Evolutionary conservation across 2,113 vertebrate species (phyloP).

Genomic region (Tenrec ecaudatus): DNA sequence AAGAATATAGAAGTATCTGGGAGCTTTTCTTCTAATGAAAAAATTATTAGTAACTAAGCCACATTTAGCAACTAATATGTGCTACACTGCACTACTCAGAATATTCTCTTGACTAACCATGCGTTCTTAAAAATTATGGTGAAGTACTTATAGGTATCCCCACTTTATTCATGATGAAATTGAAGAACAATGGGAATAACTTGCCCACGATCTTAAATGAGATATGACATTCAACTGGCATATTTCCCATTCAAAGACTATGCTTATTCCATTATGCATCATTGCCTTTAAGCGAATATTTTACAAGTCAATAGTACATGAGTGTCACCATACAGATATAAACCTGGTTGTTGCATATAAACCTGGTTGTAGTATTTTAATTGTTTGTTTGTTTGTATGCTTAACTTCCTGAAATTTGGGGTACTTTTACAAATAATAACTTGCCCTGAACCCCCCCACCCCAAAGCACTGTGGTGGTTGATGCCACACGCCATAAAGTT

Average conservation of each 20-base stretch:
- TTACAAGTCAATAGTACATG: neutral
- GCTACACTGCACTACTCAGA: neutral
- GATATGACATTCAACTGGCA: conserved; percentile 1
- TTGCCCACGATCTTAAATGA: neutral
- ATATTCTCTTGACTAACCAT: neutral
- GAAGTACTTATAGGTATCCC: neutral
- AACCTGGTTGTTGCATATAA: neutral
- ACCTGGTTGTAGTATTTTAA: neutral
- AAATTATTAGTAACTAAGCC: neutral
- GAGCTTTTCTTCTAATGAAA: neutral
- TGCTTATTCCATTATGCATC: neutral
- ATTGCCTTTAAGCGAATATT: conserved; percentile 14
- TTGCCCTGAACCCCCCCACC: neutral
- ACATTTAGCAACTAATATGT: neutral
- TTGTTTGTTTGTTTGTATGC: neutral
- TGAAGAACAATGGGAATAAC: neutral
- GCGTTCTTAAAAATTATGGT: conserved; percentile 18
- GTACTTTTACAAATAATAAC: conserved; percentile 4
- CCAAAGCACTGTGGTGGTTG: neutral
- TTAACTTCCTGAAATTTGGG: neutral
- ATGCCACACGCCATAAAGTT: neutral
- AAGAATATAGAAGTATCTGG: conserved; percentile 15
- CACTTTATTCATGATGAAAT: neutral
- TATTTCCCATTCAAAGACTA: conserved; percentile 10
- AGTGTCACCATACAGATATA: neutral